Evolutionary conservation across 2,888 invertebrate genomes (phyloP), one percentile per base, ranked within the genome.

Genomic region (Apotomis capreana): DNA sequence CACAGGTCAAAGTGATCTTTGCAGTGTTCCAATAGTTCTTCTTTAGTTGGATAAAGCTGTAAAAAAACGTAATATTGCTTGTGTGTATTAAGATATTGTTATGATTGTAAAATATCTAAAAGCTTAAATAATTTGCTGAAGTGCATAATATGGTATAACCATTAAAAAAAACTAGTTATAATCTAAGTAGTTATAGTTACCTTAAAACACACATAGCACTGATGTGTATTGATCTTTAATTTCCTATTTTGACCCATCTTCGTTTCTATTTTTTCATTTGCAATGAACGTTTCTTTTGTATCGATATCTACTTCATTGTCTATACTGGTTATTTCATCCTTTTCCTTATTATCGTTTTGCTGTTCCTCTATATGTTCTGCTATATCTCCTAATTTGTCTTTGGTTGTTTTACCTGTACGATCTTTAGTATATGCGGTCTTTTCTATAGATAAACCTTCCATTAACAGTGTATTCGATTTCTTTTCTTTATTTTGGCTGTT

Each of bases 201-300:
- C 86, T 89, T 87, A 74, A 88, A 88, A 76, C 92, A 92, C 6
- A 90, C 82, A 67, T 91, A 89, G 63, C 92, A 92, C 61, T 92
- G 91, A 63, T 88, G 86, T 0, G 82, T 82, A 54, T 88, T 85
- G 4, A 90, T 80, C 8, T 78, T 85, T 0, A 87, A 63, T 75
- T 83, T 84, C 4, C 77, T 74, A 26, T 75, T 74, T 5, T 51
- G 59, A 9, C 70, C 64, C 13, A 13, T 13, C 73, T 63, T 74
- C 46, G 69, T 76, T 69, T 76, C 46, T 61, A 67, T 60, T n/a
- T 4, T 54, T 40, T 74, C 62, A 37, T 60, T 60, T 26, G 10
- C n/a, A 51, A 37, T 26, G 51, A 12, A 9, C 4, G 9, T 60
- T 15, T 3, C 10, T 37, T 2, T 26, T 26, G 26, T 26, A 26